phyloP scores from a whole-genome alignment of 2,113 vertebrate genomes.

The Peromyscus maniculatus region DNA sequence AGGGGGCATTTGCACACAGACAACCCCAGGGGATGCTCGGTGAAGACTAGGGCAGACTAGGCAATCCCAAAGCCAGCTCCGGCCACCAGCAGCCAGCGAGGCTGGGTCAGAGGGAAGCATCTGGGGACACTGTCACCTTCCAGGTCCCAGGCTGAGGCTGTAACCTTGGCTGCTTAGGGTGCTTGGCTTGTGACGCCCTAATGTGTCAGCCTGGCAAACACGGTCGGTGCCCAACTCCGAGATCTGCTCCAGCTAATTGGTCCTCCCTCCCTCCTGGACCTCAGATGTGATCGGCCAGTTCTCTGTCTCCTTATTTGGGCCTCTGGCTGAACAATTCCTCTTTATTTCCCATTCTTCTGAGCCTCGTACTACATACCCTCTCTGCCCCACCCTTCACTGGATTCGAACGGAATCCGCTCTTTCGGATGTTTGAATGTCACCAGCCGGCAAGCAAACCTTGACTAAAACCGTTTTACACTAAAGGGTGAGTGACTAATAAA shows the following conservation, averaged over 20 bases:
- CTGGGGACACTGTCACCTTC: too few relatives aligned
- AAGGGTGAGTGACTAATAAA: not conserved
- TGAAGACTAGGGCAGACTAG: not conserved
- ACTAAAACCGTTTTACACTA: not conserved
- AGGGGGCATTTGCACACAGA: not conserved
- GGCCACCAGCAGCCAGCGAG: not conserved
- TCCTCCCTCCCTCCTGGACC: not conserved
- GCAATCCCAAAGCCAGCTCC: accelerated
- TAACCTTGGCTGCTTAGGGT: not conserved
- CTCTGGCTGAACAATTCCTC: not conserved
- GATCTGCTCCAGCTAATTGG: not conserved
- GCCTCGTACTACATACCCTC: not conserved
- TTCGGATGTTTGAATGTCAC: not conserved
- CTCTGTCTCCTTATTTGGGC: not conserved
- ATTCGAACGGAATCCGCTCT: not conserved
- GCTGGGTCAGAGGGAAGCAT: not conserved
- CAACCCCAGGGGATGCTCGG: accelerated
- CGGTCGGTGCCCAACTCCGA: accelerated
- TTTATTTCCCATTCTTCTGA: not conserved
- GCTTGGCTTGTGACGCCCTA: accelerated
- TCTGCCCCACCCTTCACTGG: too few relatives aligned
- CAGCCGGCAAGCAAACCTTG: not conserved
- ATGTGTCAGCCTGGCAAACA: too few relatives aligned
- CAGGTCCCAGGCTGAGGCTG: not conserved
- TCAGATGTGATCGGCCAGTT: not conserved